Conservation (phyloP, 2,888 invertebrate genomes). For the Drosophila macrospina region DNA sequence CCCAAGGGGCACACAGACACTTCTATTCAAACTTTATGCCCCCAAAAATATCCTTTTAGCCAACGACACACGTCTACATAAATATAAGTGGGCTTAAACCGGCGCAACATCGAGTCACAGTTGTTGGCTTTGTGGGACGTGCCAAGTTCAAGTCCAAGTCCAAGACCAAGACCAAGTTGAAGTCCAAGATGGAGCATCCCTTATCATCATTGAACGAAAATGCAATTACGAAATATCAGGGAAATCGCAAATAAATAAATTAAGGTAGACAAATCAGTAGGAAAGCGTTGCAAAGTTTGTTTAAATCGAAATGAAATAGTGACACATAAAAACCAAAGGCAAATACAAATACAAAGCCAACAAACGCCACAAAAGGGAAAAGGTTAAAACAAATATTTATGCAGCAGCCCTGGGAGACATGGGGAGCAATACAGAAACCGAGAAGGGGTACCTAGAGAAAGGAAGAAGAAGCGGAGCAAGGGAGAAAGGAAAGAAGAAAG, state of each 20-base stretch:
- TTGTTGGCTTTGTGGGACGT: slow-evolving; percentile 51
- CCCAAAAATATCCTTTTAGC: slow-evolving; percentile 50
- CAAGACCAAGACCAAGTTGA: slow-evolving; percentile 25
- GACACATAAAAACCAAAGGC: slow-evolving; percentile 72
- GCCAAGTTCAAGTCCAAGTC: slow-evolving; percentile 35
- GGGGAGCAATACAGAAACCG: too few relatives aligned
- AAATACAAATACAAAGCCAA: slow-evolving; percentile 74
- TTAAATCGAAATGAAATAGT: slow-evolving; percentile 80
- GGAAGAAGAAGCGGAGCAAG: slow-evolving; percentile 14
- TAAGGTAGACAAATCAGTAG: slow-evolving; percentile 73
- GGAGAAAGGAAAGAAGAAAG: slow-evolving; percentile 13
- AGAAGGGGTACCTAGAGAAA: not conserved
- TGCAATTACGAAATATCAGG: slow-evolving; percentile 76
- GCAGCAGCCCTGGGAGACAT: slow-evolving; percentile 52
- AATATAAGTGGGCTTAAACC: slow-evolving; percentile 59
- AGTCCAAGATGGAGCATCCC: slow-evolving; percentile 6
- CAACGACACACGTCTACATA: slow-evolving; percentile 49
- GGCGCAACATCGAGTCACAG: slow-evolving; percentile 52
- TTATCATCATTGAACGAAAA: slow-evolving; percentile 57
- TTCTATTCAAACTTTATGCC: slow-evolving; percentile 67
- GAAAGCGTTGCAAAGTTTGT: slow-evolving; percentile 65
- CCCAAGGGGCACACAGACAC: slow-evolving; percentile 59
- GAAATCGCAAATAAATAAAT: slow-evolving; percentile 80
- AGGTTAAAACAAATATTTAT: slow-evolving; percentile 79
- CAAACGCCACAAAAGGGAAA: slow-evolving; percentile 59